These are phyloP conservation scores for Deroplatys truncata DNA, from an alignment of 2,888 invertebrate species.

Conservation along the genomic window DNA sequence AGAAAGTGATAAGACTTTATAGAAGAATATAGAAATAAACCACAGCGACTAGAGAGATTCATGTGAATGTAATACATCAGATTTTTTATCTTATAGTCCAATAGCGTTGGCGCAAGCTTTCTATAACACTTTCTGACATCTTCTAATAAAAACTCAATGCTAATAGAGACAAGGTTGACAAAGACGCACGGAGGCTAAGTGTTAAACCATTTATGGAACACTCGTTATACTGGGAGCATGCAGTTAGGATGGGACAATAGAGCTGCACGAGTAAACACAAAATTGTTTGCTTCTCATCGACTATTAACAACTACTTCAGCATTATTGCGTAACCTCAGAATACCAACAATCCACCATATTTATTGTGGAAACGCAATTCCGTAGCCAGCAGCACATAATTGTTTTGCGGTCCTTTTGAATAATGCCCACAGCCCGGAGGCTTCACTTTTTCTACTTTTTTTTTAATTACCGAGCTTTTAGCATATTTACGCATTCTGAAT, in stretches of 20 bases:
- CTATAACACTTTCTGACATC: no score
- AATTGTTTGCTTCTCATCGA: neutral
- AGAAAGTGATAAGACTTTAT: no score
- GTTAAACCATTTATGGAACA: neutral
- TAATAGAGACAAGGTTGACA: no score
- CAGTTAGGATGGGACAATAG: neutral
- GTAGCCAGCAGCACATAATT: neutral
- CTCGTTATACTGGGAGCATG: neutral
- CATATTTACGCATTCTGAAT: neutral
- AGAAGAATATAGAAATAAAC: no score
- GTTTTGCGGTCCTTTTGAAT: neutral
- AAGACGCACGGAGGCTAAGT: no score
- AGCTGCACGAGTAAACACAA: neutral
- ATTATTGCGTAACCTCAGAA: neutral
- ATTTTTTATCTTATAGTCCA: no score
- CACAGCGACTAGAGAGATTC: no score
- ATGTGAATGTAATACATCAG: no score
- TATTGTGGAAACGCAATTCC: neutral
- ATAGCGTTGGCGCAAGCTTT: no score
- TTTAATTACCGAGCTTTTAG: neutral
- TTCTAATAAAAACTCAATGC: no score
- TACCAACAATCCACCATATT: neutral
- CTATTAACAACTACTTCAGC: neutral
- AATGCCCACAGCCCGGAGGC: neutral
- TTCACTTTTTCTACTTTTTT: neutral